Percentiles rank a stretch among this genome's conserved stretches.
These are phyloP conservation scores for Melanaphis sacchari DNA, from an alignment of 1,140 invertebrate genomes.

Conservation along the genomic window DNA sequence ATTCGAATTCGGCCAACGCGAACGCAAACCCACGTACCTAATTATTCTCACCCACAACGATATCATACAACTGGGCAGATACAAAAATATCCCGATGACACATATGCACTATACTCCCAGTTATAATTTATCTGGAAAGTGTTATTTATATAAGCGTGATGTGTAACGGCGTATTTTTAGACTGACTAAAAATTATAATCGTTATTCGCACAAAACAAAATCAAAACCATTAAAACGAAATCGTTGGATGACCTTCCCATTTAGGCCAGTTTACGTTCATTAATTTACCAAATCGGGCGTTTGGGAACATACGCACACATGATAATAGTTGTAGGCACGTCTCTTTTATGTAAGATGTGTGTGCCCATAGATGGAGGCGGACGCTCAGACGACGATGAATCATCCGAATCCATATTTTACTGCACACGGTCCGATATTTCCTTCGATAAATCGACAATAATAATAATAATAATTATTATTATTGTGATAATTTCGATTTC, in stretches of 20 bases:
- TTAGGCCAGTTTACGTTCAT: neutral
- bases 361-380: conserved; percentile 34
- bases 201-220: neutral
- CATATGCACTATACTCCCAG: neutral
- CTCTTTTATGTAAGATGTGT: neutral
- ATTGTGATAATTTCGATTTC: too few relatives aligned
- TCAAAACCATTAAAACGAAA: neutral
- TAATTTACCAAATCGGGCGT: conserved; percentile 27
- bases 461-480: too few relatives aligned
- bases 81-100: conserved; percentile 41
- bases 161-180: neutral
- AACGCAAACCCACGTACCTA: neutral
- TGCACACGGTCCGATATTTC: neutral
- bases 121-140: neutral
- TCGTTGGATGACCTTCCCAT: neutral
- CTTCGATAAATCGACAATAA: neutral
- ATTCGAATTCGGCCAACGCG: neutral
- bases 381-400: neutral
- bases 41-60: neutral
- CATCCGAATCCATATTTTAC: neutral
- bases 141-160: neutral
- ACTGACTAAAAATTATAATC: neutral
- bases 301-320: neutral
- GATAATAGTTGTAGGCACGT: neutral
- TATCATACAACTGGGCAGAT: too few relatives aligned